Percentiles rank a stretch among this genome's conserved stretches.
Conservation (phyloP, 2,797 vertebrate species). For the Pangasius krempfi region DNA sequence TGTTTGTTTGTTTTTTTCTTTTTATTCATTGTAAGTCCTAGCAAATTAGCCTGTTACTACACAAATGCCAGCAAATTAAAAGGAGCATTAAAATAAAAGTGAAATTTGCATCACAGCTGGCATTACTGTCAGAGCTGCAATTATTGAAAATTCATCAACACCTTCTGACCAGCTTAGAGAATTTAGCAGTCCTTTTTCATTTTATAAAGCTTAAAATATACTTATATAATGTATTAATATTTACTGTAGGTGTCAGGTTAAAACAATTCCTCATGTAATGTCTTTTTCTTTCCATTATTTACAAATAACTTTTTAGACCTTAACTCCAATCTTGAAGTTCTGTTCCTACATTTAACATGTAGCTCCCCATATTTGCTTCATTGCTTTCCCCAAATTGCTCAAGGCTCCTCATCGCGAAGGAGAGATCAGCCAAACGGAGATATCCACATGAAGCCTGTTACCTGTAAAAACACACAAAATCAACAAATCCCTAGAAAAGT, state of each 20-base stretch:
- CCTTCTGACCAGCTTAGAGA: background rate
- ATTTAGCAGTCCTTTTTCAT: background rate
- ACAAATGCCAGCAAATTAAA: background rate
- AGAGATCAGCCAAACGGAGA: constrained; percentile 34
- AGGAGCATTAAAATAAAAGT: background rate
- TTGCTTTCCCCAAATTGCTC: constrained; percentile 3
- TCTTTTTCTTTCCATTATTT: background rate
- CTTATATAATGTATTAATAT: background rate
- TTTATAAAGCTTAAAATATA: background rate
- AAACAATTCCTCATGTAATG: background rate
- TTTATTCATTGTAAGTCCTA: background rate
- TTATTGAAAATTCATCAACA: background rate
- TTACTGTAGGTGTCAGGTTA: background rate
- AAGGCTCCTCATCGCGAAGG: background rate
- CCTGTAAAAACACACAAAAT: constrained; percentile 36
- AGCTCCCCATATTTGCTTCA: background rate
- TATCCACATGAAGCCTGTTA: background rate
- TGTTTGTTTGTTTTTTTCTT: no score
- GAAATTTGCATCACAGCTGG: background rate
- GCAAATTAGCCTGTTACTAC: background rate
- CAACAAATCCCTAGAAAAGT: constrained; percentile 29
- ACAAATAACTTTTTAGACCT: background rate
- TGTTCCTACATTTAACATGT: background rate
- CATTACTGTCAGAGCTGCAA: background rate
- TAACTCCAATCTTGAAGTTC: background rate